Conservation (phyloP, 2,797 vertebrate genomes). For the Cheirogaleus major region DNA sequence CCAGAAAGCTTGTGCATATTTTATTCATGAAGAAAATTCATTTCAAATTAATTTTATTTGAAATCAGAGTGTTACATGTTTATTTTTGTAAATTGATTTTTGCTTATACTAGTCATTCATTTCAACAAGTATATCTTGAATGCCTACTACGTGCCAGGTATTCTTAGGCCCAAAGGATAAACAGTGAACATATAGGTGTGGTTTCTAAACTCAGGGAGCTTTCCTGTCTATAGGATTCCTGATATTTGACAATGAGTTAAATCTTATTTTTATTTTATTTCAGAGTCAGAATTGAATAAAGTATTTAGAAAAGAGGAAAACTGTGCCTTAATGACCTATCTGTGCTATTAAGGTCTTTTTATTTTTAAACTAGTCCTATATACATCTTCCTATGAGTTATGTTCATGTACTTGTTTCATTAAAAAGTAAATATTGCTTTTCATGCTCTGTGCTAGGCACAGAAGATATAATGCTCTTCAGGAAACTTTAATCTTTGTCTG, state of each 20-base stretch:
- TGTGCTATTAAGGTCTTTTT: neutral
- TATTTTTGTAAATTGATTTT: constrained; percentile 54
- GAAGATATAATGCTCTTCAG: constrained; percentile 5
- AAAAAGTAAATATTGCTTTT: constrained; percentile 30
- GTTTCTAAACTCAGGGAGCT: neutral
- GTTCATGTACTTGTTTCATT: constrained; percentile 33
- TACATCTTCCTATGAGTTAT: constrained; percentile 25
- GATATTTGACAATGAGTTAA: constrained; percentile 32
- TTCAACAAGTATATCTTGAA: constrained; percentile 11
- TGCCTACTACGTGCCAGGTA: neutral
- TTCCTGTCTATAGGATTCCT: constrained; percentile 3
- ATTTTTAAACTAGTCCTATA: neutral
- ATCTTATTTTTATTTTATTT: neutral
- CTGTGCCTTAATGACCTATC: neutral
- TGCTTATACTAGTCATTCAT: constrained; percentile 37
- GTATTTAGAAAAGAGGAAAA: constrained; percentile 45
- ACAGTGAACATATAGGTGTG: neutral
- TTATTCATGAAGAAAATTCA: constrained; percentile 21
- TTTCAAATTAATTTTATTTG: constrained; percentile 32
- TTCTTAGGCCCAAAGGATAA: constrained; percentile 33
- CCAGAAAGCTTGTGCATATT: neutral
- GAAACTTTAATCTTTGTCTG: constrained; percentile 30
- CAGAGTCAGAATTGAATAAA: constrained; percentile 45
- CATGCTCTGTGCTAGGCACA: constrained; percentile 16
- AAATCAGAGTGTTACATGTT: constrained; percentile 28